phyloP scores from a whole-genome alignment of 2,113 vertebrate species.

The Lichenostomus cassidix region DNA sequence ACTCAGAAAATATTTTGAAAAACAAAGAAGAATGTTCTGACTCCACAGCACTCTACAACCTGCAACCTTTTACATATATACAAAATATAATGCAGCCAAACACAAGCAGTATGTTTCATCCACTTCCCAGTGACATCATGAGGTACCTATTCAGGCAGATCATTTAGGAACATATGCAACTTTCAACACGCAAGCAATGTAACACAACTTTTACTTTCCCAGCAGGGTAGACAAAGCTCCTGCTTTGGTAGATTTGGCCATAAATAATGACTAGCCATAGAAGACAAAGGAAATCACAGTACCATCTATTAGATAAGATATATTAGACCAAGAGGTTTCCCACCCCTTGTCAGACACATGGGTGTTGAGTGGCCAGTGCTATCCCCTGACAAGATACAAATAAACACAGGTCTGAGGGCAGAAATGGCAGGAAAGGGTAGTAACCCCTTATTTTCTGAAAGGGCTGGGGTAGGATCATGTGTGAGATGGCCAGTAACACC shows the following conservation, averaged over 20 bases:
- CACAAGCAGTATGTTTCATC: background rate
- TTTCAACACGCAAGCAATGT: background rate
- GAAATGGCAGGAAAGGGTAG: background rate
- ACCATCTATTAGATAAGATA: background rate
- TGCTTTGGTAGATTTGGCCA: background rate
- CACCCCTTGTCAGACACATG: rapidly evolving
- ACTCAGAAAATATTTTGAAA: background rate
- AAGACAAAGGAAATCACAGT: background rate
- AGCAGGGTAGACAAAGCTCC: background rate
- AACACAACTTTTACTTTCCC: background rate
- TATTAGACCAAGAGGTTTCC: background rate
- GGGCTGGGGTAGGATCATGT: background rate
- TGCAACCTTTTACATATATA: background rate
- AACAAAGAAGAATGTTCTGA: background rate
- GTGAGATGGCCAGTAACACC: background rate
- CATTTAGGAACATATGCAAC: background rate
- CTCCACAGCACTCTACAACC: background rate
- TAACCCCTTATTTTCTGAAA: background rate
- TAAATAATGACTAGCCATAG: background rate
- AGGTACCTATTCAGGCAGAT: background rate
- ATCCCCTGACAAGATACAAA: background rate
- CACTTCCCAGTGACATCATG: background rate
- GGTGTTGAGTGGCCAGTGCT: background rate
- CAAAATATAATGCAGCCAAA: background rate
- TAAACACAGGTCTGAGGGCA: background rate